A percentile compares a stretch with the other conserved stretches of the same genome.
These are phyloP conservation scores for Tachina grossa DNA, from an alignment of 2,888 invertebrate genomes.

Conservation along the genomic window DNA sequence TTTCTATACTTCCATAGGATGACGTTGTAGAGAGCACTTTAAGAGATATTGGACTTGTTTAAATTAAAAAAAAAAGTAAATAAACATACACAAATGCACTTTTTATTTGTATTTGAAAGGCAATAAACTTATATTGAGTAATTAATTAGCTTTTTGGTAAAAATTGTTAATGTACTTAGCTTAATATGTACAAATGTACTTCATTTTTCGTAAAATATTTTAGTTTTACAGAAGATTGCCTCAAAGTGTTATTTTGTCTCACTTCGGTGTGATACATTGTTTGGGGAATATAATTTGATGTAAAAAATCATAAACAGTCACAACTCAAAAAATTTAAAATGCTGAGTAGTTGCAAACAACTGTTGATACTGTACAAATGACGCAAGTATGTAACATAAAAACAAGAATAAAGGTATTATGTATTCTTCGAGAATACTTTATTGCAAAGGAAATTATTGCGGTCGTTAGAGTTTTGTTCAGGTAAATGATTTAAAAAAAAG, in stretches of 20 bases:
- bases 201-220: neutral
- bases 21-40: constrained; percentile 97
- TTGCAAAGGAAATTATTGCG: too few relatives aligned
- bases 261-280: constrained; percentile 14
- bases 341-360: too few relatives aligned
- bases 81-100: constrained; percentile 39
- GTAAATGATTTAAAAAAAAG: too few relatives aligned
- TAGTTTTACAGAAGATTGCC: neutral
- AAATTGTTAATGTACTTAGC: neutral
- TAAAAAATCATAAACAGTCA: neutral
- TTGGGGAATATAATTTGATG: constrained; percentile 47
- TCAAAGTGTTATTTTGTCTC: neutral
- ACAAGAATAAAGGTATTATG: too few relatives aligned
- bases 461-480: too few relatives aligned
- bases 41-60: constrained; percentile 96
- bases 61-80: constrained; percentile 76
- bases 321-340: too few relatives aligned
- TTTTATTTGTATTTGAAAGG: neutral
- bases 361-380: too few relatives aligned
- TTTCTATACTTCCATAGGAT: constrained; percentile 86
- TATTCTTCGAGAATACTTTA: too few relatives aligned
- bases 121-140: neutral
- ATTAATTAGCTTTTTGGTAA: neutral
- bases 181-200: neutral
- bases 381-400: too few relatives aligned